These are phyloP conservation scores for Drosophila kanapiae DNA, from an alignment of 1,140 invertebrate species.

Conservation along the genomic window DNA sequence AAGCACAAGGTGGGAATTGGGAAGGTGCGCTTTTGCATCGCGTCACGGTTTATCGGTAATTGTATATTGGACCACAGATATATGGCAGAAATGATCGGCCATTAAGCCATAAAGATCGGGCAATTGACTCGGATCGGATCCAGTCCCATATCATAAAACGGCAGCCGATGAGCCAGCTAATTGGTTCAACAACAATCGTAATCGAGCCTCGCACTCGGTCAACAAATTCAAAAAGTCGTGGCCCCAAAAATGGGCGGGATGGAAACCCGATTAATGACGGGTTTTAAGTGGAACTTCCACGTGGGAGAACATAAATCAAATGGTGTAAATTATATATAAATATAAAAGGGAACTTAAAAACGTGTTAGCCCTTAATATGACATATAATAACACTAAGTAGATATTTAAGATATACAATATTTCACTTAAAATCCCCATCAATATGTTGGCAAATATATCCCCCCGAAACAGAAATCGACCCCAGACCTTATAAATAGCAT, in stretches of 20 bases:
- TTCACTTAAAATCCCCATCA: not conserved
- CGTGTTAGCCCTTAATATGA: too few relatives aligned
- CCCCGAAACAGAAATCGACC: not conserved
- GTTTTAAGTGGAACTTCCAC: not conserved
- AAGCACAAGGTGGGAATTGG: not conserved
- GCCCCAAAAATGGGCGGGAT: not conserved
- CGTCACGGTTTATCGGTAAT: constrained; percentile 31
- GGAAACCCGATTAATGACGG: too few relatives aligned
- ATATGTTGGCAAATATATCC: constrained; percentile 2
- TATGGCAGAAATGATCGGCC: constrained; percentile 45
- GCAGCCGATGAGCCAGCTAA: constrained; percentile 39
- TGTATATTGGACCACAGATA: constrained; percentile 28
- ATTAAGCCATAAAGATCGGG: constrained; percentile 43
- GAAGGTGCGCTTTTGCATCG: constrained; percentile 5
- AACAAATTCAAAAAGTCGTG: not conserved
- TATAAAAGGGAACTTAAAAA: too few relatives aligned
- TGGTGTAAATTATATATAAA: too few relatives aligned
- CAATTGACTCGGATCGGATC: constrained; percentile 35
- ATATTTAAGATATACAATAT: too few relatives aligned
- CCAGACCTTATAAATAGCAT: constrained; percentile 37
- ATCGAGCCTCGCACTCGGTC: constrained; percentile 3
- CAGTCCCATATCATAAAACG: constrained; percentile 12
- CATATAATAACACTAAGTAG: too few relatives aligned
- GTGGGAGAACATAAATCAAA: not conserved
- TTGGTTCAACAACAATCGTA: constrained; percentile 33